phyloP scores from a whole-genome alignment of 2,113 vertebrate species.

The Pluvialis apricaria region DNA sequence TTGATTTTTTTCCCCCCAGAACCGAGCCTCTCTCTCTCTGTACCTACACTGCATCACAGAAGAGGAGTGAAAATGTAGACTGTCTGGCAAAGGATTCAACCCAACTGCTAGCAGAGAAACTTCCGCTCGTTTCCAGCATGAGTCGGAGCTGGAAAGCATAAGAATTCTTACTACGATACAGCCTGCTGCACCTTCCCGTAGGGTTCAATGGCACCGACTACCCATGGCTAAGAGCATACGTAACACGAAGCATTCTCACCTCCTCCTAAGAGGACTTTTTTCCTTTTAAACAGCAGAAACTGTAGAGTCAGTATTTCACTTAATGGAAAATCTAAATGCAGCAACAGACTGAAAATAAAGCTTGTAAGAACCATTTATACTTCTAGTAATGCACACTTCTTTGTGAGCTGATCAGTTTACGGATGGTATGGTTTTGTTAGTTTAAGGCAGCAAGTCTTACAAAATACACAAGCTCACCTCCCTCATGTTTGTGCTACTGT shows the following conservation, averaged over 20 bases:
- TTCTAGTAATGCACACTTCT: not conserved
- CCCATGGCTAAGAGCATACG: not conserved
- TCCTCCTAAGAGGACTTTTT: not conserved
- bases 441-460: slow-evolving; percentile 61
- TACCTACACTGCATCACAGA: not conserved
- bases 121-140: not conserved
- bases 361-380: not conserved
- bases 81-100: not conserved
- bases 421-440: not conserved
- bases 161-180: not conserved
- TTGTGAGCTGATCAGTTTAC: not conserved
- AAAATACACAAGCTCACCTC: slow-evolving; percentile 36
- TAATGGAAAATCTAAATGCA: not conserved
- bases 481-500: slow-evolving; percentile 50
- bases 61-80: not conserved
- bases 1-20: not conserved
- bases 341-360: slow-evolving; percentile 6
- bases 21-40: not conserved
- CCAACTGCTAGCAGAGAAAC: not conserved
- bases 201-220: slow-evolving; percentile 16
- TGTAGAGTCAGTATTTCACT: not conserved
- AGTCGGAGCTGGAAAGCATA: not conserved
- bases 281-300: slow-evolving; percentile 18
- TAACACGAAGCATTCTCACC: slow-evolving; percentile 14
- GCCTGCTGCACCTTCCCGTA: not conserved